Evolutionary conservation across 2,113 vertebrate genomes (phyloP).

Genomic region (Upupa epops): DNA sequence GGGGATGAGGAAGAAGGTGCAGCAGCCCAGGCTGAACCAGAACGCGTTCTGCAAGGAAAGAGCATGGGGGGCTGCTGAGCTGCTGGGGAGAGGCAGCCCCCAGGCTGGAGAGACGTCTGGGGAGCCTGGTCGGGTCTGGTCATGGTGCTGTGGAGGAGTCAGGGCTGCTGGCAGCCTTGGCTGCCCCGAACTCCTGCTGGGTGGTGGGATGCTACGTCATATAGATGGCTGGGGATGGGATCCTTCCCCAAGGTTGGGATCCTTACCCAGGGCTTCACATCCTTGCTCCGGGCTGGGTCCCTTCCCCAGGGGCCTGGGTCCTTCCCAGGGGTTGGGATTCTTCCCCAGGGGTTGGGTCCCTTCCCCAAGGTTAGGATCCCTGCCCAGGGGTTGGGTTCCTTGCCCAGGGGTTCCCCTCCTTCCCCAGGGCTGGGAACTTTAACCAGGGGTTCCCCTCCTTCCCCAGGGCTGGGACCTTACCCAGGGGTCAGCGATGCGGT

Average conservation of each 20-base stretch:
- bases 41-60: constrained; percentile 85
- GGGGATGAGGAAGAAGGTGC: constrained; percentile 87
- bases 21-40: constrained; percentile 94
- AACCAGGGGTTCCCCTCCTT: constrained; percentile 25
- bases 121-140: neutral
- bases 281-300: constrained; percentile 75
- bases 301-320: too few species aligned
- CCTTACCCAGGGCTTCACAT: too few species aligned
- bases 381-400: too few species aligned
- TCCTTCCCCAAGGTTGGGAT: constrained; percentile 76
- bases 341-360: neutral
- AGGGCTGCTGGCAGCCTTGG: neutral
- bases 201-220: neutral
- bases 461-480: constrained; percentile 79
- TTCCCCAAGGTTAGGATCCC: constrained; percentile 75
- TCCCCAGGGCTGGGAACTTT: constrained; percentile 72
- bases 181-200: accelerated
- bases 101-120: too few species aligned
- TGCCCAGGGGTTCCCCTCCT: too few species aligned
- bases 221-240: too few species aligned
- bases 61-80: accelerated
- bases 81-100: accelerated
- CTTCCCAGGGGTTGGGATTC: constrained; percentile 76
- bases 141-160: too few species aligned
- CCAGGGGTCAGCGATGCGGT: constrained; percentile 79